Percentiles rank a stretch among this genome's conserved stretches.
These are phyloP conservation scores for Cephus spinipes DNA, from an alignment of 2,888 invertebrate species.

Conservation along the genomic window DNA sequence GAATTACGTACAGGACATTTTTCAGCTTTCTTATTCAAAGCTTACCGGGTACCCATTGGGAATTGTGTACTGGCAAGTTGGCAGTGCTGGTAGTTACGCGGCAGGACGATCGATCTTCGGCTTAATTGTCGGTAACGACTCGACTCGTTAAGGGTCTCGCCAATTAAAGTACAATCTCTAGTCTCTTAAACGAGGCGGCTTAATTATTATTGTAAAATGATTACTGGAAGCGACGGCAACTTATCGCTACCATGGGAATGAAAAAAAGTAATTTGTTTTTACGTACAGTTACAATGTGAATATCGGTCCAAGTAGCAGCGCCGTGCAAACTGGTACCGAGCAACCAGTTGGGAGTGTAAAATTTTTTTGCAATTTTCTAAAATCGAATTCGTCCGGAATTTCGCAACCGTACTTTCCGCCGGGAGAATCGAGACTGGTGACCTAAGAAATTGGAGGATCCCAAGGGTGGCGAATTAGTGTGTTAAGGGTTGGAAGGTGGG, in stretches of 20 bases:
- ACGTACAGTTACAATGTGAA: background rate
- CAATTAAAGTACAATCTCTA: constrained; percentile 3
- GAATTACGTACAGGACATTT: background rate
- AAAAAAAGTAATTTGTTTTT: background rate
- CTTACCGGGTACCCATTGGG: background rate
- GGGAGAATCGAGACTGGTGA: background rate
- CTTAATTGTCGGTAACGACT: constrained; percentile 16
- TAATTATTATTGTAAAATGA: background rate
- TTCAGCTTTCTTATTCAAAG: background rate
- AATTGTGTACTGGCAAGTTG: background rate
- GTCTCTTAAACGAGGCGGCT: background rate
- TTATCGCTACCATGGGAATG: background rate
- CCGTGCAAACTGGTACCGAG: background rate
- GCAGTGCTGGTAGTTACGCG: background rate
- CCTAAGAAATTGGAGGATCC: background rate
- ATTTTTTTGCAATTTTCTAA: background rate
- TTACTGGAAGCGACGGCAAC: background rate
- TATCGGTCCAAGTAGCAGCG: background rate
- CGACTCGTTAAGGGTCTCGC: constrained; percentile 6
- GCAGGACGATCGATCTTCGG: constrained; percentile 10
- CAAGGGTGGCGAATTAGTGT: background rate
- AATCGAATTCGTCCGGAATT: background rate
- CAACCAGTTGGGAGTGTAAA: background rate
- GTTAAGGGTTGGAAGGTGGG: background rate
- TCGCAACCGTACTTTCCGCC: background rate